These are phyloP conservation scores for Chitala chitala DNA, from an alignment of 2,113 vertebrate genomes.

Conservation along the genomic window DNA sequence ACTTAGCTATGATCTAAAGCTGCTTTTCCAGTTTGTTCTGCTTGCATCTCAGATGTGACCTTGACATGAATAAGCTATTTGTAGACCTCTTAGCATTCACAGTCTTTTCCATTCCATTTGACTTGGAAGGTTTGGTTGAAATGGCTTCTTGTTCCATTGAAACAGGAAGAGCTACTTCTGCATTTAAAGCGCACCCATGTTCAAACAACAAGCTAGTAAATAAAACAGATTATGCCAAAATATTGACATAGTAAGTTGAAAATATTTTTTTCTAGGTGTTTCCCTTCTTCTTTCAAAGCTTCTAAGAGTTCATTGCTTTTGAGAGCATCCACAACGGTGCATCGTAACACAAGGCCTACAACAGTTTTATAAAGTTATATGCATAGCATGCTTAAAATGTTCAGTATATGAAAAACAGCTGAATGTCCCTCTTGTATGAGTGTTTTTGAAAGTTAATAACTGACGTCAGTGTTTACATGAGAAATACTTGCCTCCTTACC, in stretches of 20 bases:
- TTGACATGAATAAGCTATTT: not conserved
- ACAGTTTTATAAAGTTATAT: no score
- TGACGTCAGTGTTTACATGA: not conserved
- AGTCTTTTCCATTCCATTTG: not conserved
- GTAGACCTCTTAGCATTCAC: not conserved
- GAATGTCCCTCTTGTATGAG: no score
- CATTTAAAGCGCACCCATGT: not conserved
- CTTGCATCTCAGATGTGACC: not conserved
- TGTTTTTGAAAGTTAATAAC: no score
- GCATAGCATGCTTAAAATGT: no score
- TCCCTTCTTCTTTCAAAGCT: no score
- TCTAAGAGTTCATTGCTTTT: no score
- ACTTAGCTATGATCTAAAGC: no score
- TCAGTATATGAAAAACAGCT: no score
- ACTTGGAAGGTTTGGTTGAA: not conserved
- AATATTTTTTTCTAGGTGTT: no score
- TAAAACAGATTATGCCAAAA: no score
- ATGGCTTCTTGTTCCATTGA: not conserved
- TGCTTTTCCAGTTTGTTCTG: not conserved
- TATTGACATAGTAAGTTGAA: not conserved
- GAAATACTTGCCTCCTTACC: not conserved
- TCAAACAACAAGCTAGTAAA: not conserved
- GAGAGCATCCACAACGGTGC: no score
- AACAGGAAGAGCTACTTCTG: not conserved
- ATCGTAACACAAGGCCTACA: no score